phyloP scores from a whole-genome alignment of 2,113 vertebrate species.

The Aegotheles bennettii region DNA sequence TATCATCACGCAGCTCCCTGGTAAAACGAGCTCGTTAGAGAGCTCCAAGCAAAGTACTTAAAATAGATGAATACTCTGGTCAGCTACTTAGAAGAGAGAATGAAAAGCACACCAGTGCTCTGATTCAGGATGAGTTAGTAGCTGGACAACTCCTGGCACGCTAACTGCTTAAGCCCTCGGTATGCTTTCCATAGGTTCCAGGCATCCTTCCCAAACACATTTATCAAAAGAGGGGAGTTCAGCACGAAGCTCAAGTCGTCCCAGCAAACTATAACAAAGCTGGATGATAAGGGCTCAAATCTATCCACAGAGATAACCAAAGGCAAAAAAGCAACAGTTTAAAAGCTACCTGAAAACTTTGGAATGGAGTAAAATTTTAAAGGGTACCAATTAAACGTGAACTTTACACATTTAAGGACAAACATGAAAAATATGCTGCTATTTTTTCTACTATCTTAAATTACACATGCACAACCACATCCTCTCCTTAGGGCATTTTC shows the following conservation, averaged over 20 bases:
- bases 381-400: neutral
- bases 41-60: neutral
- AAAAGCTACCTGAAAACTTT: neutral
- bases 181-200: neutral
- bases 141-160: neutral
- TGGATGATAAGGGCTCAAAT: neutral
- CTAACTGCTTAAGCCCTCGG: neutral
- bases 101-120: neutral
- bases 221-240: neutral
- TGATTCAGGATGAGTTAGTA: neutral
- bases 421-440: neutral
- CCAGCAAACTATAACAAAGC: neutral
- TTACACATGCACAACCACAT: neutral
- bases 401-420: neutral
- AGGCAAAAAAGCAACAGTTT: neutral
- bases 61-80: slow-evolving; percentile 7
- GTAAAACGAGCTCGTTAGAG: neutral
- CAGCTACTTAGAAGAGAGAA: neutral
- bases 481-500: neutral
- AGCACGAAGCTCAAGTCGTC: neutral
- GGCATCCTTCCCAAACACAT: neutral
- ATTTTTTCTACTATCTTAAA: neutral
- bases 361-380: neutral
- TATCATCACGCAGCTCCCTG: neutral
- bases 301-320: neutral